Base-by-base conservation (phyloP, 1,140 invertebrate species). In the Ostrea edulis region DNA sequence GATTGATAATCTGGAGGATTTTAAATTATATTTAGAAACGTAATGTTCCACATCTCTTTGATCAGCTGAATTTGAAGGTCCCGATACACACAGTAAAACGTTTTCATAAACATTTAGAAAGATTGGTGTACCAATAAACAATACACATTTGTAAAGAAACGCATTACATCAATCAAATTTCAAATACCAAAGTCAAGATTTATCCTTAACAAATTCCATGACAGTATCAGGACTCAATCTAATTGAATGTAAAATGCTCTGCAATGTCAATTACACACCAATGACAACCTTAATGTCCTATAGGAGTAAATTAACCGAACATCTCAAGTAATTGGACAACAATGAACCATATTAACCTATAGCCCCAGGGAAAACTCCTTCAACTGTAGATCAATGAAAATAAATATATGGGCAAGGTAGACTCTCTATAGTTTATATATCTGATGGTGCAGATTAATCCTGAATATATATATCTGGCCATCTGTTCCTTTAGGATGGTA, bases 1-100 rank as follows among this genome's bases (percentile, higher is more conserved):
- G 68, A 77, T 77, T 77, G 68, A 77, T 77, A 77, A 77, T 11
- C 29, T 77, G 25, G 35, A 77, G 25, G 68, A 77, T 77, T 77
- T 77, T 12, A 77, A 77, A 25, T 77, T 77, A 77, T 35, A 77
- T 29, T 77, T 77, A 77, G 25, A 77, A 44, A 77, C 22, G 14
- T 71, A 77, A 77, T 77, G 29, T 77, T 35, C 29, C 8, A 29
- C 29, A 77, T 77, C 68, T 77, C 29, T 77, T 77, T 77, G 68
- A 77, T 77, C 68, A 35, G 8, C 68, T 35, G 4, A 29, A 35
- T 77, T 22, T 29, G 8, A 2, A 29, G 65, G 29, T 29, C 25
- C 29, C 29, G 11, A 20, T 62, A 77, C 12, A 71, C 20, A 25
- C 29, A 25, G 22, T 71, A 12, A 71, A 71, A 71, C 29, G 68